phyloP scores from a whole-genome alignment of 2,888 invertebrate genomes.

The Rhagophthalmus giganteus region DNA sequence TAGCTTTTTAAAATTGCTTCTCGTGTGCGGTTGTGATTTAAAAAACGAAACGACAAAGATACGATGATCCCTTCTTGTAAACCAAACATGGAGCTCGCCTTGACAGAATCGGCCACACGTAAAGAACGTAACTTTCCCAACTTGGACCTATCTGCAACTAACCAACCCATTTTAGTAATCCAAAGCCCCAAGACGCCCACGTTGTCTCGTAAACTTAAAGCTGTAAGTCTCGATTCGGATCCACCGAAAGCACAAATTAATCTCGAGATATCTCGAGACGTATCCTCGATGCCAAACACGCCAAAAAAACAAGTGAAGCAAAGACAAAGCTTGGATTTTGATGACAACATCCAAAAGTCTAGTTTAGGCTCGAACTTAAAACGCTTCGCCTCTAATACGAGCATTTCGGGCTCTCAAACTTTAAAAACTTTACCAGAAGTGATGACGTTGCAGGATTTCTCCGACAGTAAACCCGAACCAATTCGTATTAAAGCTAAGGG shows the following conservation, averaged over 20 bases:
- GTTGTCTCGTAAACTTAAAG: conserved; percentile 67
- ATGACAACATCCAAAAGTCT: conserved; percentile 43
- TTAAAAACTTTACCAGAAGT: conserved; percentile 73
- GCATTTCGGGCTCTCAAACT: conserved; percentile 69
- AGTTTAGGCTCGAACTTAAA: conserved; percentile 58
- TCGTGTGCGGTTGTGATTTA: too few relatives aligned
- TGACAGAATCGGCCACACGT: conserved; percentile 23
- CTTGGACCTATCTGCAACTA: conserved; percentile 46
- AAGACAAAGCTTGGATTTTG: conserved; percentile 35
- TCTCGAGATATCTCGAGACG: conserved; percentile 61
- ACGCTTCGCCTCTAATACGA: conserved; percentile 65
- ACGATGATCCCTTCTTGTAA: conserved; percentile 7
- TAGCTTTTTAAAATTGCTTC: too few relatives aligned
- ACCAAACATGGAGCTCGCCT: conserved; percentile 9
- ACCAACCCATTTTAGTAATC: conserved; percentile 51
- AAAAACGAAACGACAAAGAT: too few relatives aligned
- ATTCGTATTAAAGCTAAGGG: conserved; percentile 65
- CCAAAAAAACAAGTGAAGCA: conserved; percentile 62
- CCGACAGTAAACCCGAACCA: conserved; percentile 49
- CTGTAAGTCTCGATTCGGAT: conserved; percentile 70
- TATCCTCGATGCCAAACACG: conserved; percentile 66
- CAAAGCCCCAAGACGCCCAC: conserved; percentile 71
- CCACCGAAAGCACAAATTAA: conserved; percentile 55
- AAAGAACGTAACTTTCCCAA: conserved; percentile 46
- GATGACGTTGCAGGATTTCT: conserved; percentile 61